Conservation (phyloP, 2,113 vertebrate species). For the Sphaerodactylus townsendi region DNA sequence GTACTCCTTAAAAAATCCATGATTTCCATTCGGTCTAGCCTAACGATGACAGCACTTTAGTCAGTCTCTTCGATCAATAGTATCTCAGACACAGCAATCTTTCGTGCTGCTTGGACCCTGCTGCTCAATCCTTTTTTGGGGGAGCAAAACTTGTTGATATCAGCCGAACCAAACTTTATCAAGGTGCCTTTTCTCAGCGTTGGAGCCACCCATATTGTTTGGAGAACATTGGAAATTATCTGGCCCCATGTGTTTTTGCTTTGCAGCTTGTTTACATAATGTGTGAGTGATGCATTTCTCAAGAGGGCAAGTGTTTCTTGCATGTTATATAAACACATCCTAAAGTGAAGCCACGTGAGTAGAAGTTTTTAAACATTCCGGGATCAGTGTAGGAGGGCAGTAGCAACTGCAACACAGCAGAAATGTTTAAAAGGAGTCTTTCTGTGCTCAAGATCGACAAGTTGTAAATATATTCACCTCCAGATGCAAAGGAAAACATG, state of each 20-base stretch:
- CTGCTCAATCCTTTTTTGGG: background rate
- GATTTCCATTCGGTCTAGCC: background rate
- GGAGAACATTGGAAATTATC: background rate
- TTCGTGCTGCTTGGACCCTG: background rate
- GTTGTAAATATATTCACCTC: background rate
- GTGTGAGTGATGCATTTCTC: background rate
- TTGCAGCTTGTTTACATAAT: background rate
- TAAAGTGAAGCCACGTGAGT: conserved; percentile 1
- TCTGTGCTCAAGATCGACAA: background rate
- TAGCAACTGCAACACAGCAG: background rate
- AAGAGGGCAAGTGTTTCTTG: background rate
- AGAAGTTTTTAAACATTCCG: background rate
- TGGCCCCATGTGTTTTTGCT: background rate
- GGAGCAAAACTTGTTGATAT: background rate
- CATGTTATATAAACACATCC: background rate
- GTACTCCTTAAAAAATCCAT: background rate
- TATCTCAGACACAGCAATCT: background rate
- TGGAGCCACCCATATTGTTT: background rate
- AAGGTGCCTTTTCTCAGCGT: background rate
- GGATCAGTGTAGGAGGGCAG: background rate
- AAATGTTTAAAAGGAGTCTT: background rate
- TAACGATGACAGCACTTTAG: background rate
- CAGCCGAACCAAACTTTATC: background rate
- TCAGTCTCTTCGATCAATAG: background rate
- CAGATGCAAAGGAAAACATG: background rate